phyloP scores from a whole-genome alignment of 2,888 invertebrate species.

The Cryptus armator region DNA sequence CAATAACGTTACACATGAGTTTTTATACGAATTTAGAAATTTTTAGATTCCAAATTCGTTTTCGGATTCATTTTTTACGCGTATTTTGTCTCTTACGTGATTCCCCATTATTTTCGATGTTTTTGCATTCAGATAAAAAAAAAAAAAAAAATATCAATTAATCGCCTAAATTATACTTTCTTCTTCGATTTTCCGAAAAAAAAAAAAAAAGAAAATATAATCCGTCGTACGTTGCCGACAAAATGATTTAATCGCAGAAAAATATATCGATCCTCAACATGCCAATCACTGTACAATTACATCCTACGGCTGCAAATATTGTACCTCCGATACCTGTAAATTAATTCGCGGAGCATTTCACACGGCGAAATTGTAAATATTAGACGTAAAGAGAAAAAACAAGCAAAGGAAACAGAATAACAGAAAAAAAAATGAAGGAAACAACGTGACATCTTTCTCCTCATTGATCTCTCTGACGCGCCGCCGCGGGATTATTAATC shows the following conservation, averaged over 20 bases:
- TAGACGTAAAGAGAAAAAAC: slow-evolving; percentile 43
- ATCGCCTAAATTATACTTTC: neutral
- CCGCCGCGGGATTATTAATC: neutral
- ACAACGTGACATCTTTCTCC: neutral
- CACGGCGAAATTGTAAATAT: slow-evolving; percentile 63
- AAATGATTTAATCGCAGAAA: neutral
- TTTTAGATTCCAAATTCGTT: no score
- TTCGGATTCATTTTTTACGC: no score
- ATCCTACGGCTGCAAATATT: neutral
- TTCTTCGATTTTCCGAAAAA: neutral
- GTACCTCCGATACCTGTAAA: slow-evolving; percentile 65
- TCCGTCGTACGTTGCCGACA: neutral
- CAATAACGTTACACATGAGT: neutral
- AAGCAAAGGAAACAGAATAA: slow-evolving; percentile 12
- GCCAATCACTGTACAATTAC: slow-evolving; percentile 4
- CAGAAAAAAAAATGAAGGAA: neutral
- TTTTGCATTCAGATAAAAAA: no score
- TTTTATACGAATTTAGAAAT: neutral
- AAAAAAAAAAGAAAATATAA: neutral
- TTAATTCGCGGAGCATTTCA: slow-evolving; percentile 36
- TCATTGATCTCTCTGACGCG: slow-evolving; percentile 12
- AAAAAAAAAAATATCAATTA: no score
- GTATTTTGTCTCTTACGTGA: no score
- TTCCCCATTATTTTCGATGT: no score
- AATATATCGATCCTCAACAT: neutral